phyloP scores from a whole-genome alignment of 2,888 invertebrate genomes.

The Diplazon laetatorius region DNA sequence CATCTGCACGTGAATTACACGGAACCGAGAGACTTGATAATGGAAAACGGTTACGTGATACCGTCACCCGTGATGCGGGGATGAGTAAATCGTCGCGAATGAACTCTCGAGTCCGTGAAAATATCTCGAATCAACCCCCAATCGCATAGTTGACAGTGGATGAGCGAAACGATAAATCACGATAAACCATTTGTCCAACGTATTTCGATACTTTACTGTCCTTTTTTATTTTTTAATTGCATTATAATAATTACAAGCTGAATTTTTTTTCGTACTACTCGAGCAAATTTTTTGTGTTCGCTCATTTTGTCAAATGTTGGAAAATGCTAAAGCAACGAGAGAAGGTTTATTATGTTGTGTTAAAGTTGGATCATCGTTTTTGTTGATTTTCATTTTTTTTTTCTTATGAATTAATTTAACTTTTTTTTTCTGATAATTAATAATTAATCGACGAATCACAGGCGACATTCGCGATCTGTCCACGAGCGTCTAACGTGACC shows the following conservation, averaged over 20 bases:
- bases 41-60: slow-evolving; percentile 55
- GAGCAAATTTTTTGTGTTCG: slow-evolving; percentile 11
- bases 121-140: no score
- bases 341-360: no score
- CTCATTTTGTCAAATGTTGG: no score
- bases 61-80: slow-evolving; percentile 68
- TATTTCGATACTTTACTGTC: slow-evolving; percentile 12
- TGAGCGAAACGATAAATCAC: slow-evolving; percentile 1
- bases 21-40: slow-evolving; percentile 62
- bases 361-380: no score
- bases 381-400: no score
- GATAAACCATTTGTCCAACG: slow-evolving; percentile 9
- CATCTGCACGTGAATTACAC: slow-evolving; percentile 70
- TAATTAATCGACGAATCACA: slow-evolving; percentile 40
- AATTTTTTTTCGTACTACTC: no score
- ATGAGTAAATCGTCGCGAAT: slow-evolving; percentile 47
- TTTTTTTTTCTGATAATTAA: slow-evolving; percentile 48
- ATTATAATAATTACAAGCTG: no score
- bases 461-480: slow-evolving; percentile 39
- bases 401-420: no score
- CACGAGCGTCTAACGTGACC: slow-evolving; percentile 24
- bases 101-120: no score
- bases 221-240: no score
- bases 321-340: no score
- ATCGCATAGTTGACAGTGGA: slow-evolving; percentile 1